Percentiles rank a stretch among this genome's conserved stretches.
These are phyloP conservation scores for Silurus lanzhouensis DNA, from an alignment of 2,797 vertebrate species.

Conservation along the genomic window DNA sequence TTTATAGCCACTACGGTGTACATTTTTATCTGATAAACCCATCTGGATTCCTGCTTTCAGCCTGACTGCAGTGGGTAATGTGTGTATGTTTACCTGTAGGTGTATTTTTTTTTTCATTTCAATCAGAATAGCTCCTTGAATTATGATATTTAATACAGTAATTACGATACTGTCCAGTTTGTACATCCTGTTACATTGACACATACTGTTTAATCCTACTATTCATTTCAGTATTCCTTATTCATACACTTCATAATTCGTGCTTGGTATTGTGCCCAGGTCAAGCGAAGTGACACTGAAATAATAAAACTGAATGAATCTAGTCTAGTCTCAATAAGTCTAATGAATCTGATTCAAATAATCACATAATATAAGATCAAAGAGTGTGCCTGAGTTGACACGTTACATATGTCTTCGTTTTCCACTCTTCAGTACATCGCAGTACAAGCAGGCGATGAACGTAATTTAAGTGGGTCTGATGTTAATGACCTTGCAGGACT, in stretches of 20 bases:
- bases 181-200: not conserved
- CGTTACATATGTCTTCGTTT: not conserved
- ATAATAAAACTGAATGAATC: not conserved
- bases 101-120: not conserved
- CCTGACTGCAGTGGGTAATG: conserved; percentile 3
- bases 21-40: conserved; percentile 26
- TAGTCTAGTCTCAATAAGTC: no score
- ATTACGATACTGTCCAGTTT: conserved; percentile 1
- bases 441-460: not conserved
- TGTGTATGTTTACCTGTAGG: conserved; percentile 14
- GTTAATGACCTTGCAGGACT: conserved; percentile 37
- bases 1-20: conserved; percentile 40
- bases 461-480: conserved; percentile 42
- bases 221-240: not conserved
- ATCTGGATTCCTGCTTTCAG: conserved; percentile 28
- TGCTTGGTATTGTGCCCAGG: no score
- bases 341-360: not conserved
- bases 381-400: not conserved
- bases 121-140: not conserved
- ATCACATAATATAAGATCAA: not conserved
- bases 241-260: not conserved
- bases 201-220: not conserved
- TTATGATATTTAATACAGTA: not conserved
- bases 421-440: conserved; percentile 5
- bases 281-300: not conserved